phyloP scores from a whole-genome alignment of 1,140 invertebrate species.

The Riptortus pedestris region DNA sequence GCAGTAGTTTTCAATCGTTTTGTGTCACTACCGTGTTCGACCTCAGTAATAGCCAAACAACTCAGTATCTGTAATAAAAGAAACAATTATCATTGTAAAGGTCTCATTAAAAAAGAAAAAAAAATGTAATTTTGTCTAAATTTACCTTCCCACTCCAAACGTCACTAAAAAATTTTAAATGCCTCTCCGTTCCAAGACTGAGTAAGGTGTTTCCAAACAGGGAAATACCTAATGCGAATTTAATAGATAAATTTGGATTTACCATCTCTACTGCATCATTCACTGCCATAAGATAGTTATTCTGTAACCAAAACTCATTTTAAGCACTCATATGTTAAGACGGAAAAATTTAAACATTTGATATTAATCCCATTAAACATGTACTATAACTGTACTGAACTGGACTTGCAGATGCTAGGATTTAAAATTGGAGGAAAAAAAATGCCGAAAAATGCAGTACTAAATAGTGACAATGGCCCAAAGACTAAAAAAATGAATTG shows the following conservation, averaged over 20 bases:
- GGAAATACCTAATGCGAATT: conserved; percentile 52
- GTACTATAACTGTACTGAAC: no score
- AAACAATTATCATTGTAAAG: background rate
- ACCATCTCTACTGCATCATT: conserved; percentile 57
- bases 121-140: conserved; percentile 28
- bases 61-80: conserved; percentile 37
- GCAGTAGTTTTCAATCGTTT: conserved; percentile 82
- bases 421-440: no score
- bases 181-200: conserved; percentile 64
- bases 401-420: no score
- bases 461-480: no score
- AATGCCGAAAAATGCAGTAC: no score
- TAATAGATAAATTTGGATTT: conserved; percentile 55
- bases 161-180: conserved; percentile 57
- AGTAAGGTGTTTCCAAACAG: conserved; percentile 57
- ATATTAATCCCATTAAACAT: no score
- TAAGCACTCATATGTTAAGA: no score
- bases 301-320: no score
- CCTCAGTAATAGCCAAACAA: conserved; percentile 81
- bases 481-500: no score
- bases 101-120: background rate
- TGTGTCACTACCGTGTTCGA: conserved; percentile 86
- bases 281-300: conserved; percentile 54
- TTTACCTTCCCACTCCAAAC: conserved; percentile 57
- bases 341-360: no score